These are phyloP conservation scores for Melangyna quadrimaculata DNA, from an alignment of 2,888 invertebrate species.

Conservation along the genomic window DNA sequence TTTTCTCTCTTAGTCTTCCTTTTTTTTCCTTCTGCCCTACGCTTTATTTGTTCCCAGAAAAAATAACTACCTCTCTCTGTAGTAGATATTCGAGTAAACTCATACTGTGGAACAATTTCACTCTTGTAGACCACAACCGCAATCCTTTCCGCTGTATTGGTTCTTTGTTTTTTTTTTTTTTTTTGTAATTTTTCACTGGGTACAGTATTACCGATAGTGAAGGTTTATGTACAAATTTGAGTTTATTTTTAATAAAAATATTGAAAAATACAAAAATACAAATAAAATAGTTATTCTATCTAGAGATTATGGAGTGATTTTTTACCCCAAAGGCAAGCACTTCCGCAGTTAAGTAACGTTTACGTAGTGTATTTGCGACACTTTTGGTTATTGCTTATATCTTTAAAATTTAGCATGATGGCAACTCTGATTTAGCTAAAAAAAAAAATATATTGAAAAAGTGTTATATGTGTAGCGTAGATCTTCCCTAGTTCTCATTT, in stretches of 20 bases:
- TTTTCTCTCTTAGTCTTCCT: background rate
- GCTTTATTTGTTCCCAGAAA: background rate
- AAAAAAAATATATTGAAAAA: background rate
- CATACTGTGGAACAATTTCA: conserved; percentile 22
- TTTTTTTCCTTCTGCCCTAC: background rate
- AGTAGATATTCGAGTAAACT: background rate
- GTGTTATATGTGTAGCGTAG: background rate
- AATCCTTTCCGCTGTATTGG: conserved; percentile 33
- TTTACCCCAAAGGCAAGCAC: no score
- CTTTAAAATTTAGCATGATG: background rate
- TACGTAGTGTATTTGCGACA: no score
- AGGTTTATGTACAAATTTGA: no score
- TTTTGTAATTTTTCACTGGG: background rate
- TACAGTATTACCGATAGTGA: background rate
- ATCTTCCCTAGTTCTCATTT: conserved; percentile 38
- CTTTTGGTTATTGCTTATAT: no score
- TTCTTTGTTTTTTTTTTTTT: background rate
- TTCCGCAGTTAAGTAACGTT: no score
- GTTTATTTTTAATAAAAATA: no score
- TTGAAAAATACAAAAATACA: no score
- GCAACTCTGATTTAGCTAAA: background rate
- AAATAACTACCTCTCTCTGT: background rate
- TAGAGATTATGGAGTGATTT: no score
- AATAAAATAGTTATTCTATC: no score
- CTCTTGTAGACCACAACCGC: conserved; percentile 24